A percentile compares a stretch with the other conserved stretches of the same genome.
phyloP scores from a whole-genome alignment of 2,888 invertebrate species.

The Drosophila longiperda region DNA sequence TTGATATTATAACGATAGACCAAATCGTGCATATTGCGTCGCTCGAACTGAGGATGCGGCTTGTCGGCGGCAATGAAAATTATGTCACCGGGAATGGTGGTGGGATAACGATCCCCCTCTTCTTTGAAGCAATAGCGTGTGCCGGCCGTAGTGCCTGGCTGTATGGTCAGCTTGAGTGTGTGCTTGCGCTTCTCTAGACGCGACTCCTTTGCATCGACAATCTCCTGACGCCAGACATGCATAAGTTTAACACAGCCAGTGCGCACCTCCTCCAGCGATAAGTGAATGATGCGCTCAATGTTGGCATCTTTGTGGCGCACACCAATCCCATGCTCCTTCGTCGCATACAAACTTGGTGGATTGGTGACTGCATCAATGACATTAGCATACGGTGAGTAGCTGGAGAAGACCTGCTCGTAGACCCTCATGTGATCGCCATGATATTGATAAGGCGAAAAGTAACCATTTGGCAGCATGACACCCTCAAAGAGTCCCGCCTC shows the following conservation, averaged over 20 bases:
- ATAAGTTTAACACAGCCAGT: conserved; percentile 93
- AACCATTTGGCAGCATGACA: conserved; percentile 89
- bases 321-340: conserved; percentile 87
- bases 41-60: conserved; percentile 88
- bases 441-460: conserved; percentile 91
- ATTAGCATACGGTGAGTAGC: conserved; percentile 92
- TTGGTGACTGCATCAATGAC: conserved; percentile 89
- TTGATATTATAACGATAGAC: conserved; percentile 87
- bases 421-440: conserved; percentile 92
- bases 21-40: conserved; percentile 89
- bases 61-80: conserved; percentile 90
- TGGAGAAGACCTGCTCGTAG: conserved; percentile 93
- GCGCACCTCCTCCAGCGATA: conserved; percentile 89
- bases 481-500: conserved; percentile 94
- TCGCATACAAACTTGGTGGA: conserved; percentile 87
- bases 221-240: conserved; percentile 91
- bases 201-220: conserved; percentile 88
- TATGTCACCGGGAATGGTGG: conserved; percentile 89
- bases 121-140: conserved; percentile 91
- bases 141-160: conserved; percentile 90
- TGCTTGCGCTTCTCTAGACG: conserved; percentile 89
- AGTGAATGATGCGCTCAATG: conserved; percentile 86
- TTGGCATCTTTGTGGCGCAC: conserved; percentile 88
- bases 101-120: conserved; percentile 92
- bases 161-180: conserved; percentile 90